phyloP scores from a whole-genome alignment of 2,113 vertebrate species.

The Mirza zaza region DNA sequence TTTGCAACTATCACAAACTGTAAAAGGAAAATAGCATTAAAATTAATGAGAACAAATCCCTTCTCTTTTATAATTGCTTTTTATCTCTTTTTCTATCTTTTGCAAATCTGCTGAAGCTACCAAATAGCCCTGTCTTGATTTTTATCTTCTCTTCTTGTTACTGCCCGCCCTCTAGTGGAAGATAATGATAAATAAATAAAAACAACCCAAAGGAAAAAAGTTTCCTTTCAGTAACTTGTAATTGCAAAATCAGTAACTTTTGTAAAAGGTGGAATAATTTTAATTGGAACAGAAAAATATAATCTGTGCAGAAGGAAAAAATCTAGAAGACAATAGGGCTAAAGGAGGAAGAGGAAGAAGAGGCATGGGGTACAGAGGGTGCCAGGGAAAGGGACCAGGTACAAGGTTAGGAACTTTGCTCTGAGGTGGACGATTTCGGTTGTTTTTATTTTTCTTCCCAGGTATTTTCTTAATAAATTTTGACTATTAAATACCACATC shows the following conservation, averaged over 20 bases:
- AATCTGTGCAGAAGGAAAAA: neutral
- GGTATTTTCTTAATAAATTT: neutral
- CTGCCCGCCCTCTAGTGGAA: slow-evolving; percentile 61
- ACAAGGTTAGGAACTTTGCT: neutral
- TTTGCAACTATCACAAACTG: neutral
- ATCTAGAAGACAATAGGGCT: neutral
- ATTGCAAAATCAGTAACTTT: neutral
- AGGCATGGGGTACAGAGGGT: neutral
- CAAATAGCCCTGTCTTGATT: neutral
- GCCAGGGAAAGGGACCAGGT: neutral
- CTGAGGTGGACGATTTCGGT: neutral
- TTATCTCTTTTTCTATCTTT: neutral
- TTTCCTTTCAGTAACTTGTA: neutral
- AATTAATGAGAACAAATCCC: neutral
- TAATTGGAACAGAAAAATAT: neutral
- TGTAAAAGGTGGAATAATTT: neutral
- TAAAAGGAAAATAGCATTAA: neutral
- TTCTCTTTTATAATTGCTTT: neutral
- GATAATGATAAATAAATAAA: neutral
- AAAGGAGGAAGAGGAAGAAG: neutral
- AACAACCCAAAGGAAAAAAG: neutral
- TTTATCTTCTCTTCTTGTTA: slow-evolving; percentile 10
- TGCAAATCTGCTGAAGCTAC: neutral
- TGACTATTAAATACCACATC: neutral
- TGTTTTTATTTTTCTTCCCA: neutral